Evolutionary conservation across 2,113 vertebrate species (phyloP).

Genomic region (Lamprotornis superbus): DNA sequence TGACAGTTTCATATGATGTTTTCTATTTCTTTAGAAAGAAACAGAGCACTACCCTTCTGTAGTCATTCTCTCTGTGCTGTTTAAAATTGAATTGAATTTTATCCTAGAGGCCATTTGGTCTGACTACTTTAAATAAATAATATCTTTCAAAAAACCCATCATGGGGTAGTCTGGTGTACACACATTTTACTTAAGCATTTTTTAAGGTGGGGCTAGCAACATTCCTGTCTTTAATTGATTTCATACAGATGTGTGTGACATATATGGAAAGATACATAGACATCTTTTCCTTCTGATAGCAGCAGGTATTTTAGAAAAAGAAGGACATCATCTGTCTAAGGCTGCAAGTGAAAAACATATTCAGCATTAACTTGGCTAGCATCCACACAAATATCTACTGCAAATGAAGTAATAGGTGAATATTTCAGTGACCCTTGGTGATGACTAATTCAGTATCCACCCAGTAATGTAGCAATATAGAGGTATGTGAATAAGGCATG

Average conservation of each 20-base stretch:
- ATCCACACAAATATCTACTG: not conserved
- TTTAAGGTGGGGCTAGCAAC: not conserved
- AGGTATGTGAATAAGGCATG: not conserved
- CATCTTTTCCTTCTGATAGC: not conserved
- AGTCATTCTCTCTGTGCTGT: not conserved
- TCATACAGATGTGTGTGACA: not conserved
- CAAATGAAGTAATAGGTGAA: conserved; percentile 43
- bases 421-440: conserved; percentile 25
- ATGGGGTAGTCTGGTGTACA: not conserved
- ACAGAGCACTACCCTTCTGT: not conserved
- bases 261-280: not conserved
- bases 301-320: not conserved
- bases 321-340: not conserved
- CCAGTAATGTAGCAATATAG: conserved; percentile 31
- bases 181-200: not conserved
- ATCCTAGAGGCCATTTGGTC: not conserved
- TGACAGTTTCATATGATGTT: not conserved
- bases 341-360: not conserved
- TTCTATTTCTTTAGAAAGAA: not conserved
- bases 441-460: conserved; percentile 53
- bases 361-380: not conserved
- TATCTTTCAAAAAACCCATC: not conserved
- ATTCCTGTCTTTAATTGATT: not conserved
- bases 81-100: not conserved
- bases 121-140: not conserved